Conservation (phyloP, 2,113 vertebrate genomes). For the Pholis gunnellus region DNA sequence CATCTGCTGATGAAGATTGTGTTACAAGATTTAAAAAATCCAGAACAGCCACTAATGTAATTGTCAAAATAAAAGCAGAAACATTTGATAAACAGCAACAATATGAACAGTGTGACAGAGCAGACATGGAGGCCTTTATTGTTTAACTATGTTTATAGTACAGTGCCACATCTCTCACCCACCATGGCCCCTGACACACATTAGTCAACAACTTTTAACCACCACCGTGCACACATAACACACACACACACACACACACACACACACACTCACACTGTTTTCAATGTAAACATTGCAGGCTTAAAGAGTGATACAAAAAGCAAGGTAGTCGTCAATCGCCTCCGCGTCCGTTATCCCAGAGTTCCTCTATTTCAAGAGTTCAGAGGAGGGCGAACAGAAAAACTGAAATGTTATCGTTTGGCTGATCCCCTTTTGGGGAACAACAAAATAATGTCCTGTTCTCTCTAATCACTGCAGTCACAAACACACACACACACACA, state of each 20-base stretch:
- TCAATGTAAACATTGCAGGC: slow-evolving; percentile 86
- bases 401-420: slow-evolving; percentile 55
- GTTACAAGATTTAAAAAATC: neutral
- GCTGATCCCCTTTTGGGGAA: slow-evolving; percentile 46
- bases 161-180: slow-evolving; percentile 75
- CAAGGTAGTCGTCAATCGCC: slow-evolving; percentile 67
- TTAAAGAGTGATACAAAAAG: slow-evolving; percentile 83
- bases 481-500: slow-evolving; percentile 26
- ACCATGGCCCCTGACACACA: slow-evolving; percentile 62
- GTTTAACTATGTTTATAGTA: slow-evolving; percentile 81
- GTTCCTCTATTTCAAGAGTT: slow-evolving; percentile 49
- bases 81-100: neutral
- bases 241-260: slow-evolving; percentile 31
- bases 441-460: slow-evolving; percentile 43
- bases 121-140: slow-evolving; percentile 83
- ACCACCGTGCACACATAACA: slow-evolving; percentile 58
- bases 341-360: slow-evolving; percentile 25
- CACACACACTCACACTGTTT: slow-evolving; percentile 40
- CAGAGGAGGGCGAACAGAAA: slow-evolving; percentile 54
- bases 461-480: slow-evolving; percentile 31
- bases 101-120: slow-evolving; percentile 38
- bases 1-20: neutral
- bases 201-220: slow-evolving; percentile 71
- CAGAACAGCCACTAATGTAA: neutral
- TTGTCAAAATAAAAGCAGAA: neutral